Conservation (phyloP, 1,140 invertebrate species). For the Neomicropteryx cornuta region DNA sequence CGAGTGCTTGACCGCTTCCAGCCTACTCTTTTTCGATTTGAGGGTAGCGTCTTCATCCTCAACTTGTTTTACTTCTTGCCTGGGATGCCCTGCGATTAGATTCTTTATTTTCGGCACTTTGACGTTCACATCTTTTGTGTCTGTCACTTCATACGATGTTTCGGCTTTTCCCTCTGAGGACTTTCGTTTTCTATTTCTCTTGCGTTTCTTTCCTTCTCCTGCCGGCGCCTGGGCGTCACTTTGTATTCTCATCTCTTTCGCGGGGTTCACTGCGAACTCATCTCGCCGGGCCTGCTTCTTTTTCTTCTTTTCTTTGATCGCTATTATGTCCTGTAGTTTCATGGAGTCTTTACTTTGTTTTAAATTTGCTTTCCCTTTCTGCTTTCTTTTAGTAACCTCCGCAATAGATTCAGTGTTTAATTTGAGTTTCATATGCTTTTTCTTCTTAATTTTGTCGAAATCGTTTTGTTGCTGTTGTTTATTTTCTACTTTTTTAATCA, state of each 20-base stretch:
- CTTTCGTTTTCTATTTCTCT: conserved; percentile 13
- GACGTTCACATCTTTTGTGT: too few relatives aligned
- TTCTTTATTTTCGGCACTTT: too few relatives aligned
- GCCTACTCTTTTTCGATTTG: background rate
- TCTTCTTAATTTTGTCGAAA: background rate
- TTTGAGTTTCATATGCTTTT: background rate
- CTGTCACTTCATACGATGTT: conserved; percentile 8
- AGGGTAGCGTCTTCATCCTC: conserved; percentile 7
- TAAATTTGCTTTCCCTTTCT: background rate
- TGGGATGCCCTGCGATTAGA: conserved; percentile 3
- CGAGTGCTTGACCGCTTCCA: background rate
- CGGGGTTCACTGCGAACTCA: conserved; percentile 11
- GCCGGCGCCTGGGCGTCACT: conserved; percentile 7
- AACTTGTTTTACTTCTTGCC: conserved; percentile 16
- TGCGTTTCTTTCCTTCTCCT: conserved; percentile 14
- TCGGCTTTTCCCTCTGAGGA: conserved; percentile 7
- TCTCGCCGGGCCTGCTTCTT: conserved; percentile 14
- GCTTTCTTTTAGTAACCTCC: background rate
- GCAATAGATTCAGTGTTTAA: background rate
- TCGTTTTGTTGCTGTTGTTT: background rate
- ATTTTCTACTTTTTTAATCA: conserved; percentile 8
- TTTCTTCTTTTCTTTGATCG: conserved; percentile 11
- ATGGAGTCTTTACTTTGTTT: background rate
- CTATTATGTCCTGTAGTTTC: background rate
- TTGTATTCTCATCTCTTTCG: conserved; percentile 18